Evolutionary conservation across 1,140 invertebrate species (phyloP).

Genomic region (Cecropterus lyciades): DNA sequence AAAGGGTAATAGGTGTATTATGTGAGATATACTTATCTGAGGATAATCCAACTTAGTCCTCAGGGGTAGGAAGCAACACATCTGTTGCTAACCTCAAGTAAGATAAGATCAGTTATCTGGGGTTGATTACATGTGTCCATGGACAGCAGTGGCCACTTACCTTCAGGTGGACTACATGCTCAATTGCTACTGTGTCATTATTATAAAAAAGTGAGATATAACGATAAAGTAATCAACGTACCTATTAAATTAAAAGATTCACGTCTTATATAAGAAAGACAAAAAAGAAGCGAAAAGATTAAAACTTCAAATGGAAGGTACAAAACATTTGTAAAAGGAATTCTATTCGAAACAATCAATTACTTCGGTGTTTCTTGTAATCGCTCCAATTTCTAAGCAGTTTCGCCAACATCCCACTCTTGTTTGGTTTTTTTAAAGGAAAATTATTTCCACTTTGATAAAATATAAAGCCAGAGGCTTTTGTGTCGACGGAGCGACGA

Average conservation of each 20-base stretch:
- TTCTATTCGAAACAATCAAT: constrained; percentile 36
- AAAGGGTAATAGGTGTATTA: too few species aligned
- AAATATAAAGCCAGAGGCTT: constrained; percentile 52
- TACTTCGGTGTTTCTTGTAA: constrained; percentile 37
- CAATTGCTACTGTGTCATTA: too few species aligned
- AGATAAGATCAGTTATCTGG: too few species aligned
- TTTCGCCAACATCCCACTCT: constrained; percentile 31
- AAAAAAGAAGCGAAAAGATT: constrained; percentile 3
- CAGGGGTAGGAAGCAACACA: too few species aligned
- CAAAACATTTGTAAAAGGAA: constrained; percentile 23
- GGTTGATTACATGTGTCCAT: too few species aligned
- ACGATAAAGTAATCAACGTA: too few species aligned
- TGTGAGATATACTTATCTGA: too few species aligned
- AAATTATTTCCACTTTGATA: constrained; percentile 55
- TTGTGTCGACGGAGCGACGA: constrained; percentile 42
- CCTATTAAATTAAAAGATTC: not conserved
- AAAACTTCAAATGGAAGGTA: constrained; percentile 13
- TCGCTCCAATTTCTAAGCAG: constrained; percentile 44
- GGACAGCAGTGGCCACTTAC: too few species aligned
- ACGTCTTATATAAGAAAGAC: not conserved
- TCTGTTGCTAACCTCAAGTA: too few species aligned
- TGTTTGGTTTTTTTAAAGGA: constrained; percentile 47
- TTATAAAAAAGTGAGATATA: too few species aligned
- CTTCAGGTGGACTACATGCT: too few species aligned
- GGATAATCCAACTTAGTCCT: too few species aligned